Evolutionary conservation across 2,888 invertebrate genomes (phyloP), one percentile per base, ranked within the genome.

Genomic region (Psococerastis gibbosa): DNA sequence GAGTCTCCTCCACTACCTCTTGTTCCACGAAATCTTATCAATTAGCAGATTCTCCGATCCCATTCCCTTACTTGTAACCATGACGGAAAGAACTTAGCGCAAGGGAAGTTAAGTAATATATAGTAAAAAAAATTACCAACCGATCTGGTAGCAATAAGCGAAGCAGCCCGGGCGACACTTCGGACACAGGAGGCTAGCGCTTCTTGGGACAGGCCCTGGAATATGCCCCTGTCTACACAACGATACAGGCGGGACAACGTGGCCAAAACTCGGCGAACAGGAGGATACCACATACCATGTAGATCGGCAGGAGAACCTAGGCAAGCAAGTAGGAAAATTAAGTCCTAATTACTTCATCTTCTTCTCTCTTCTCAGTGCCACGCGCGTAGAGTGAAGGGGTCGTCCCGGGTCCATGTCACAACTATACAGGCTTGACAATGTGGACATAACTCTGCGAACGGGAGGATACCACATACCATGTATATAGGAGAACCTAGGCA

Each of bases 381-480:
- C n/a, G n/a, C n/a, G n/a, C n/a, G n/a, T n/a, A n/a, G n/a, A n/a
- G n/a, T n/a, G n/a, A n/a, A n/a, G n/a, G n/a, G n/a, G n/a, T n/a
- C n/a, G n/a, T n/a, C n/a, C n/a, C n/a, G n/a, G n/a, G n/a, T n/a
- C n/a, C n/a, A n/a, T n/a, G n/a, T n/a, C 73, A 57, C 95, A 97
- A 42, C 94, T 73, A 60, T 81, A 84, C 1, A 92, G 69, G 47
- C 97, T 78, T 0, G 97, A 95, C 3, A 98, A 66, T 49, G 94
- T 95, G 16, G 95, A 88, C 15, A 98, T 63, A 0, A 97, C 94
- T 35, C 98, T 69, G 15, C 97, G 70, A 0, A 98, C 94, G 0
- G 91, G 94, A 0, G 98, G 98, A 63, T 97, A 98, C 98, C 98
- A 98, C 92, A 98, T 92, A 20, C 97, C 98, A 63, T 97, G 97